A percentile compares a stretch with the other conserved stretches of the same genome.
Evolutionary conservation across 2,113 vertebrate species (phyloP).

Genomic region (Thunnus thynnus): DNA sequence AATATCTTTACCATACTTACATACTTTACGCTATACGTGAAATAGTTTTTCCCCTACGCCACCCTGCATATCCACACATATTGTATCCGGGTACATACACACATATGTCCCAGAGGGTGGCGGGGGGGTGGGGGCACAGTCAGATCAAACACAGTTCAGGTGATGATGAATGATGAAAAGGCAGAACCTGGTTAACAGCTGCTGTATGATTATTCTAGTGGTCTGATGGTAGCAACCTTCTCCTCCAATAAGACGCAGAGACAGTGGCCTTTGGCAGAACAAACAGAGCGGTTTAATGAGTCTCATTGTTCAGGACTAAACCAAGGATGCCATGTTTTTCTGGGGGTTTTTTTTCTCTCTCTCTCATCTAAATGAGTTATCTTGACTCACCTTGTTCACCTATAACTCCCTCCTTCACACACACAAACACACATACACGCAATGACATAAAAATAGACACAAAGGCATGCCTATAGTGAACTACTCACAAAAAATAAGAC

Average conservation of each 20-base stretch:
- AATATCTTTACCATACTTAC: conserved; percentile 38
- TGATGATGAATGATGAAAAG: conserved; percentile 44
- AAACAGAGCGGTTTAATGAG: conserved; percentile 65
- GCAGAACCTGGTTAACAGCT: conserved; percentile 53
- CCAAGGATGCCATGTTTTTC: conserved; percentile 32
- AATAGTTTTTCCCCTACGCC: conserved; percentile 17
- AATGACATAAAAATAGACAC: conserved; percentile 1
- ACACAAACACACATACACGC: conserved; percentile 9
- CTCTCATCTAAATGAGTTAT: conserved; percentile 24
- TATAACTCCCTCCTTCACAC: neutral
- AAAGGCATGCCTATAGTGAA: conserved; percentile 24
- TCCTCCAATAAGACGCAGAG: conserved; percentile 55
- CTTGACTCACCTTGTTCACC: conserved; percentile 13
- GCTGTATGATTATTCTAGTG: conserved; percentile 62
- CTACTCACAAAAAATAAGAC: conserved; percentile 13
- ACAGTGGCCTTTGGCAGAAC: conserved; percentile 65
- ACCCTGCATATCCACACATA: conserved; percentile 15
- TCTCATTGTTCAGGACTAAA: conserved; percentile 45
- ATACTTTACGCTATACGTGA: neutral
- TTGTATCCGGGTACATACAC: neutral
- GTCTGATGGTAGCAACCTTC: conserved; percentile 47
- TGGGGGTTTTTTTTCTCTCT: neutral
- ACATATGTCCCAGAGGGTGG: neutral
- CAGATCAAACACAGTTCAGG: conserved; percentile 36
- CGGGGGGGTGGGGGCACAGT: neutral